Percentiles rank a stretch among this genome's conserved stretches.
These are phyloP conservation scores for Lasioglossum lativentre DNA, from an alignment of 2,888 invertebrate species.

Conservation along the genomic window DNA sequence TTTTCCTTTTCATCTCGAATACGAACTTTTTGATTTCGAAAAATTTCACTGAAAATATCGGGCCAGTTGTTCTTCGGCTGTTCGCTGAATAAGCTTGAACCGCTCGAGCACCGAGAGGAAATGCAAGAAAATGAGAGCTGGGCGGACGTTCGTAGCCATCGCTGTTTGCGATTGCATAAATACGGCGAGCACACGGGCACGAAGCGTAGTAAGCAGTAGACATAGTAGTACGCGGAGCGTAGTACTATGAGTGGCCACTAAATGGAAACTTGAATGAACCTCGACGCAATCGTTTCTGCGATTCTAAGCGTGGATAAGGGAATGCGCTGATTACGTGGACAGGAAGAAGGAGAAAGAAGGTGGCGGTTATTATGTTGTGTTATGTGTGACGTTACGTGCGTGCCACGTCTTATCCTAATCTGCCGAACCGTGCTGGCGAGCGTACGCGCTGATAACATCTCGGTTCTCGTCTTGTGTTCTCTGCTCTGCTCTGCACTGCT, in stretches of 20 bases:
- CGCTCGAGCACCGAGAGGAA: background rate
- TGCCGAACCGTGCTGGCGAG: conserved; percentile 43
- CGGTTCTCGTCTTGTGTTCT: conserved; percentile 12
- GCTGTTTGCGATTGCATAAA: conserved; percentile 71
- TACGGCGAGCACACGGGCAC: conserved; percentile 60
- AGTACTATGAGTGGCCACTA: conserved; percentile 73
- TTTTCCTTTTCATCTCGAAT: background rate
- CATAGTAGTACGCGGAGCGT: conserved; percentile 66
- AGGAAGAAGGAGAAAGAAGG: conserved; percentile 62
- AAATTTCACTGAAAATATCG: background rate
- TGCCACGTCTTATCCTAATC: conserved; percentile 56
- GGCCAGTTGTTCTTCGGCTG: background rate
- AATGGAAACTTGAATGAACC: conserved; percentile 78
- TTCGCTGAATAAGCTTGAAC: too few species aligned
- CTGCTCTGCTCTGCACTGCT: background rate
- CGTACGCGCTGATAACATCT: conserved; percentile 50
- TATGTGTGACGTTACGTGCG: conserved; percentile 62
- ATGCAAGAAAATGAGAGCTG: background rate
- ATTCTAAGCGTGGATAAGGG: conserved; percentile 74
- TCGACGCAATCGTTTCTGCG: conserved; percentile 69
- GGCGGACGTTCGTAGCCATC: conserved; percentile 64
- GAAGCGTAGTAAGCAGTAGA: conserved; percentile 72
- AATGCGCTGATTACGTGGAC: conserved; percentile 69
- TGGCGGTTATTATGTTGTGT: conserved; percentile 34
- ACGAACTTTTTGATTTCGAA: background rate